These are phyloP conservation scores for Papilio elwesi DNA, from an alignment of 2,888 invertebrate species.

Conservation along the genomic window DNA sequence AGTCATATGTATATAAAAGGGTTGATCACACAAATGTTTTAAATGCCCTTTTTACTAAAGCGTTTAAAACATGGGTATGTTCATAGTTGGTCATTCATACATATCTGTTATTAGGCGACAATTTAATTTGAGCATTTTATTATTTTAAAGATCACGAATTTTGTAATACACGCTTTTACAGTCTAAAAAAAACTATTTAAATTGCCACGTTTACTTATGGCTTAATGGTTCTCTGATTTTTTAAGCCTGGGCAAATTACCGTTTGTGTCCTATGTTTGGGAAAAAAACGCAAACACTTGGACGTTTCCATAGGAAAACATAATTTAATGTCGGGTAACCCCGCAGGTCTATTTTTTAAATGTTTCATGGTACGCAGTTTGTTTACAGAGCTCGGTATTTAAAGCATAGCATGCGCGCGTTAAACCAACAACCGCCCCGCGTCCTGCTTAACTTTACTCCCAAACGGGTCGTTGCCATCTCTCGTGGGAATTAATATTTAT, in stretches of 20 bases:
- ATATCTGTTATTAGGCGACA: conserved; percentile 21
- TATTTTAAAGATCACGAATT: conserved; percentile 19
- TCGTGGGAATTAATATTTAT: background rate
- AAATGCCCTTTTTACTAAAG: background rate
- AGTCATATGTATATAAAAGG: too few species aligned
- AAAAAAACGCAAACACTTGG: too few species aligned
- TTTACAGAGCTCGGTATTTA: conserved; percentile 9
- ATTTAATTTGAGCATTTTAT: conserved; percentile 25
- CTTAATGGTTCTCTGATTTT: too few species aligned
- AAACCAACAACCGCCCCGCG: background rate
- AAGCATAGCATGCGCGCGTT: background rate
- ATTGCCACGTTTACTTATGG: background rate
- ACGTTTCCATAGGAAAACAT: too few species aligned
- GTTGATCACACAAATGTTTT: too few species aligned
- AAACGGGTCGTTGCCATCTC: conserved; percentile 4
- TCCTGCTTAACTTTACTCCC: conserved; percentile 1
- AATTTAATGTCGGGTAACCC: too few species aligned
- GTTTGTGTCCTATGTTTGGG: too few species aligned
- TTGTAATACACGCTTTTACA: background rate
- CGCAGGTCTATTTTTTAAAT: background rate
- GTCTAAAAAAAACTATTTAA: background rate
- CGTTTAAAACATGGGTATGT: background rate
- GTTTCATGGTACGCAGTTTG: background rate
- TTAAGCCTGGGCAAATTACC: too few species aligned
- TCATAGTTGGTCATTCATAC: background rate